Base-by-base conservation (phyloP, 2,797 vertebrate species). In the Scarus forsteni region DNA sequence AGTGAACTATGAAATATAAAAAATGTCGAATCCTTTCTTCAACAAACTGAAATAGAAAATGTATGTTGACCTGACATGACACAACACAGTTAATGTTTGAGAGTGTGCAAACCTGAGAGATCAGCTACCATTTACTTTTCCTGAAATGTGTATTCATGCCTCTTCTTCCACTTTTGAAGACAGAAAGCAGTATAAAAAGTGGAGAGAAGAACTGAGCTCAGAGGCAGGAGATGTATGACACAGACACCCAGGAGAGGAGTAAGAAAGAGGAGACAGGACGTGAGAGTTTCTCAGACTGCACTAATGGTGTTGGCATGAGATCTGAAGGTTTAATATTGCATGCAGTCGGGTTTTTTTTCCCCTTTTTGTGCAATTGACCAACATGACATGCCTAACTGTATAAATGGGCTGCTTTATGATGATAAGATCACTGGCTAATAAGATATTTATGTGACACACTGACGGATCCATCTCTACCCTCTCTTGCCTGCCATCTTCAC, bases 391-490 rank as follows among this genome's bases (percentile, higher is more conserved):
- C 92, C 93, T 95, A 94, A 96, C 94, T 94, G 90, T 94, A 96
- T 95, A 97, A 96, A 97, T 96, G 95, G 95, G 95, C 94, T 94
- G 93, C 95, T 96, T 96, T 96, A 96, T 93, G 95, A 94, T 94
- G 96, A 96, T 97, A 95, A 94, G 95, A 97, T 98, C 96, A 96
- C 94, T 95, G 94, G 95, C 96, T 96, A 96, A 96, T 96, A 95
- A 97, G 96, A 97, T 96, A 97, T 97, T 98, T 97, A 97, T 97
- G 95, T 96, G 96, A 97, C 96, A 96, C 79, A 85, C 93, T 96
- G 95, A 96, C 94, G 93, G 95, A 96, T 95, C 91, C 91, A 89
- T 93, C 91, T 93, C 90, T 79, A 88, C 82, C 84, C 73, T 75
- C 38, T 86, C 87, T 63, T 55, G 90, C 85, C 88, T 89, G 80